Percentiles rank a stretch among this genome's conserved stretches.
Conservation (phyloP, 2,888 invertebrate genomes). For the Entomobrya multifasciata region DNA sequence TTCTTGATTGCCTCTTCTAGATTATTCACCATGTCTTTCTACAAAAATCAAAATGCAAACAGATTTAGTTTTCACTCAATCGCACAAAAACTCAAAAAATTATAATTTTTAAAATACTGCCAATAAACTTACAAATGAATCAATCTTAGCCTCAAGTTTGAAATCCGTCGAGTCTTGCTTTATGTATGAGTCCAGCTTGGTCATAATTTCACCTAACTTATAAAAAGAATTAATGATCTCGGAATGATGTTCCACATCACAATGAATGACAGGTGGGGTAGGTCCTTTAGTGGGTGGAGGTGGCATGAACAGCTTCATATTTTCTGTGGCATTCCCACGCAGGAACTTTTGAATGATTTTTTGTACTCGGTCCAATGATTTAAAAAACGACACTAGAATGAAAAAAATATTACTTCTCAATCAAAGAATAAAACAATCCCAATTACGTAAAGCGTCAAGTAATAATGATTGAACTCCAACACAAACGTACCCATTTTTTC, state of each 20-base stretch:
- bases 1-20: slow-evolving; percentile 31
- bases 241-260: slow-evolving; percentile 41
- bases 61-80: too few species aligned
- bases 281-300: slow-evolving; percentile 13
- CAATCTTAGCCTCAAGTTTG: slow-evolving; percentile 33
- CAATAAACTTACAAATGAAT: slow-evolving; percentile 45
- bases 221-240: slow-evolving; percentile 34
- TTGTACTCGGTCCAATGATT: slow-evolving; percentile 44
- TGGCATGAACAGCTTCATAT: slow-evolving; percentile 57
- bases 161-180: slow-evolving; percentile 7
- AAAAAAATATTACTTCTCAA: too few species aligned
- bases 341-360: slow-evolving; percentile 56
- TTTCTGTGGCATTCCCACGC: slow-evolving; percentile 51
- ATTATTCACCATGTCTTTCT: slow-evolving; percentile 49
- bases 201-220: slow-evolving; percentile 39
- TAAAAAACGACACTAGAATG: slow-evolving; percentile 43
- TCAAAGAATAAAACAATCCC: neutral
- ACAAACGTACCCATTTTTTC: slow-evolving; percentile 44
- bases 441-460: neutral
- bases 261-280: slow-evolving; percentile 27
- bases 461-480: neutral
- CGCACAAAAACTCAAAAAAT: neutral
- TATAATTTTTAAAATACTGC: neutral
- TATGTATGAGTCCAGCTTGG: neutral
- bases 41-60: neutral